phyloP scores from a whole-genome alignment of 2,888 invertebrate species.

The Drosophila helvetica region DNA sequence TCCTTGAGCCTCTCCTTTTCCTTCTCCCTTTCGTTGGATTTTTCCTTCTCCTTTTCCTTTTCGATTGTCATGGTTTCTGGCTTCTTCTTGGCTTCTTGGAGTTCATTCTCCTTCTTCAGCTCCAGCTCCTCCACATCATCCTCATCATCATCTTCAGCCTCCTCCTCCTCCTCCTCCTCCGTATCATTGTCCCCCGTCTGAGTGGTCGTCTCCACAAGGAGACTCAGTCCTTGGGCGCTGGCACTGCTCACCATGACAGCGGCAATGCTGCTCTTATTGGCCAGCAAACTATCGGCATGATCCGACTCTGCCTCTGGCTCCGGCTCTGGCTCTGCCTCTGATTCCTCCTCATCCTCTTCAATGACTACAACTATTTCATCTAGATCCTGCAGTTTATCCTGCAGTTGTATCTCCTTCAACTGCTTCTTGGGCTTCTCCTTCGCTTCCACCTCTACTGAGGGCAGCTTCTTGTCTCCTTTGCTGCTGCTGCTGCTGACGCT shows the following conservation, averaged over 20 bases:
- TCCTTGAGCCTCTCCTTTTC: background rate
- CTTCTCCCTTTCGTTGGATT: background rate
- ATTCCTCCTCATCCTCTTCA: background rate
- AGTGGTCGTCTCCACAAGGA: constrained; percentile 51
- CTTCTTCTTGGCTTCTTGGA: constrained; percentile 1
- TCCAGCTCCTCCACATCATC: background rate
- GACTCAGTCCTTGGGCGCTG: constrained; percentile 58
- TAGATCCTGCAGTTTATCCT: background rate
- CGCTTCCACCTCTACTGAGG: background rate
- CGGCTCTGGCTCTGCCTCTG: constrained; percentile 29
- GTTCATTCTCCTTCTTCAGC: background rate
- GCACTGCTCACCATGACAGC: constrained; percentile 66
- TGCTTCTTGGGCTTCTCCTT: constrained; percentile 4
- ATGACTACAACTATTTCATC: background rate
- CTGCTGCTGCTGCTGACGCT: background rate
- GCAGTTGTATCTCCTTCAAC: background rate
- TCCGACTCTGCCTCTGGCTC: constrained; percentile 49
- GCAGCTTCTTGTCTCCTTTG: background rate
- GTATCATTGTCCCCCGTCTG: constrained; percentile 10
- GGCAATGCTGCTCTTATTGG: constrained; percentile 54
- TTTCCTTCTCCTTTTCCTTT: constrained; percentile 7
- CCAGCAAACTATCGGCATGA: constrained; percentile 58
- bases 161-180: constrained; percentile 15
- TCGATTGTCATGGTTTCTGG: constrained; percentile 23
- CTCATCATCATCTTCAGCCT: constrained; percentile 6